These are phyloP conservation scores for Drosophila tripunctata DNA, from an alignment of 2,888 invertebrate genomes.

Conservation along the genomic window DNA sequence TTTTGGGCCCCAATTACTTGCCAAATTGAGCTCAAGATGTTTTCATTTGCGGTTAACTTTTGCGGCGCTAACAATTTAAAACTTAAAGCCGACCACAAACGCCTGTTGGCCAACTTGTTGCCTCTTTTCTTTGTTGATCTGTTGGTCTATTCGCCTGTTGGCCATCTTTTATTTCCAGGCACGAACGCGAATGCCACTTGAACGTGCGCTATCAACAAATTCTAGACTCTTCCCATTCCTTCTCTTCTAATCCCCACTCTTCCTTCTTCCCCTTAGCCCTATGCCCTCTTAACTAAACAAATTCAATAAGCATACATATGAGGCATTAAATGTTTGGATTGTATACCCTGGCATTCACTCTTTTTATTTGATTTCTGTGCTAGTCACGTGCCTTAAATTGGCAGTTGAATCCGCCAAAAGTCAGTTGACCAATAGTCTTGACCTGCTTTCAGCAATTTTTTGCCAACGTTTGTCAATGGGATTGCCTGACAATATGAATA, in stretches of 20 bases:
- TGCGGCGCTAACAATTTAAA: background rate
- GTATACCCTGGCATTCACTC: background rate
- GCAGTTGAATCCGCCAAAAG: background rate
- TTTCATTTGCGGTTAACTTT: conserved; percentile 9
- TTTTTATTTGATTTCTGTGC: background rate
- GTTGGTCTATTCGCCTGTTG: background rate
- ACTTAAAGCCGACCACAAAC: conserved; percentile 13
- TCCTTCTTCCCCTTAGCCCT: too few relatives aligned
- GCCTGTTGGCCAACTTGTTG: conserved; percentile 39
- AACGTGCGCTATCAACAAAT: conserved; percentile 53
- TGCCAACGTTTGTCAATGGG: conserved; percentile 3
- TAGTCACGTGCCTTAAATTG: conserved; percentile 36
- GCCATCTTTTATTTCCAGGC: conserved; percentile 17
- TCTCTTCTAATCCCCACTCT: background rate
- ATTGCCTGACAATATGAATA: background rate
- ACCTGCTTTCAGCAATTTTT: background rate
- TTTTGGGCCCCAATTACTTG: conserved; percentile 9
- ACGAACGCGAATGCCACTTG: background rate
- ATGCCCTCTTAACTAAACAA: background rate
- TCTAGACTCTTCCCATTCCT: background rate
- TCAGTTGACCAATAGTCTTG: background rate
- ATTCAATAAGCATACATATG: conserved; percentile 50
- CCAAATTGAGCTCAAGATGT: conserved; percentile 4
- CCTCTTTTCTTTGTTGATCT: background rate
- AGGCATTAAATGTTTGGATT: conserved; percentile 29